Conservation (phyloP, 2,113 vertebrate genomes). For the Pseudorectes ferrugineus region DNA sequence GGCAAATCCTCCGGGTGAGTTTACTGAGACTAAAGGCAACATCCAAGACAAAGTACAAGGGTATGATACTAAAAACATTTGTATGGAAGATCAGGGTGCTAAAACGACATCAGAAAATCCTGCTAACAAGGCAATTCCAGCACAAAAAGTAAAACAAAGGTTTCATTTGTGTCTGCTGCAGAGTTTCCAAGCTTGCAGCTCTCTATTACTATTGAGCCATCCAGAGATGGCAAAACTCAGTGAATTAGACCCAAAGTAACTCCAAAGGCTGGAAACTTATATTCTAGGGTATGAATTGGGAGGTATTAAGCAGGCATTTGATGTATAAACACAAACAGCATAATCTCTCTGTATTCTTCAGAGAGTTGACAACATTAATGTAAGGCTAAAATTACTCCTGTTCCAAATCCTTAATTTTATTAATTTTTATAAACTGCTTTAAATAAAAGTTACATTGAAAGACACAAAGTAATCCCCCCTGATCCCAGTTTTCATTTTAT, state of each 20-base stretch:
- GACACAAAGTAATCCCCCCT: constrained; percentile 55
- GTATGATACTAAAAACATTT: not conserved
- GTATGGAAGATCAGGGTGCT: constrained; percentile 30
- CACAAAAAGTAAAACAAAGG: constrained; percentile 17
- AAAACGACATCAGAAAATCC: constrained; percentile 32
- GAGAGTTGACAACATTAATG: constrained; percentile 38
- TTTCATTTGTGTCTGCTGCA: not conserved
- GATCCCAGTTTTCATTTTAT: constrained; percentile 52
- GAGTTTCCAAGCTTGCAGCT: not conserved
- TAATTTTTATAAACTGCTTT: constrained; percentile 73
- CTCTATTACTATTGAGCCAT: not conserved
- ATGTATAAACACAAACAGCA: constrained; percentile 65
- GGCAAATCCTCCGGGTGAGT: constrained; percentile 27
- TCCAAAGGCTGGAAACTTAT: constrained; percentile 26
- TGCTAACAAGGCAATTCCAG: constrained; percentile 37
- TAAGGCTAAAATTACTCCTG: constrained; percentile 69
- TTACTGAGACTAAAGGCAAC: constrained; percentile 21
- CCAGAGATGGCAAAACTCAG: not conserved
- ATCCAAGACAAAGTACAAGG: not conserved
- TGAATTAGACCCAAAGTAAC: not conserved
- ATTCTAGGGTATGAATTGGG: constrained; percentile 40
- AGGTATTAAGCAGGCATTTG: constrained; percentile 52
- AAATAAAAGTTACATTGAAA: constrained; percentile 61
- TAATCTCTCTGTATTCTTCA: constrained; percentile 64
- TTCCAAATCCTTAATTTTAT: constrained; percentile 66